phyloP scores from a whole-genome alignment of 2,113 vertebrate species.

The Lampris incognitus region DNA sequence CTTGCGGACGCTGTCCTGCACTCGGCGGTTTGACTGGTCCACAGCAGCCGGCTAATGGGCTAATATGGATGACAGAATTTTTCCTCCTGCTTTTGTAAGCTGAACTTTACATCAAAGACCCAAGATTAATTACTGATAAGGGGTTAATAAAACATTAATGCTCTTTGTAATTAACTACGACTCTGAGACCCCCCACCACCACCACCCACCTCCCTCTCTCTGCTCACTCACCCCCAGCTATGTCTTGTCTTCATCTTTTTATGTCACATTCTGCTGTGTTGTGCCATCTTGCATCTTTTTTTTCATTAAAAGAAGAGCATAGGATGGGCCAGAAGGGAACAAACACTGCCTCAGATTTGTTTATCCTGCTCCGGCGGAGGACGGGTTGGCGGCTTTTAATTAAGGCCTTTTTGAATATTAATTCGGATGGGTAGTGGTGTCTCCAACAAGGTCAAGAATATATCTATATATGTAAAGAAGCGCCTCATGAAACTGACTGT shows the following conservation, averaged over 20 bases:
- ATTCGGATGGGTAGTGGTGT: constrained; percentile 81
- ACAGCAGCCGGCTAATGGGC: constrained; percentile 74
- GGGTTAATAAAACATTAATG: constrained; percentile 89
- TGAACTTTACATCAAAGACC: constrained; percentile 90
- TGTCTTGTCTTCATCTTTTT: constrained; percentile 81
- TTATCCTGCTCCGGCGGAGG: constrained; percentile 74
- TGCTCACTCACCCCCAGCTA: constrained; percentile 81
- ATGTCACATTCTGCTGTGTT: constrained; percentile 79
- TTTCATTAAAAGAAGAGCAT: constrained; percentile 75
- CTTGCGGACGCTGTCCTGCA: constrained; percentile 80
- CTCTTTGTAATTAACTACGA: constrained; percentile 86
- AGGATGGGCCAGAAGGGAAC: constrained; percentile 81
- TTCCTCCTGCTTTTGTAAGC: constrained; percentile 81
- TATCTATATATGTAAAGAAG: constrained; percentile 55
- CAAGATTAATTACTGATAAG: constrained; percentile 91
- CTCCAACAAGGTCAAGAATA: constrained; percentile 81
- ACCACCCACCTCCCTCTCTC: constrained; percentile 69
- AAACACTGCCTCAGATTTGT: constrained; percentile 79
- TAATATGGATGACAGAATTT: constrained; percentile 74
- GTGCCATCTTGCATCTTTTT: constrained; percentile 70
- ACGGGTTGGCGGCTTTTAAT: constrained; percentile 76
- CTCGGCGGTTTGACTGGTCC: constrained; percentile 78
- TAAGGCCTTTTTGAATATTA: constrained; percentile 82
- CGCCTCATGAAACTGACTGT: constrained; percentile 77
- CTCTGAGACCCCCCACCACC: constrained; percentile 67